Evolutionary conservation across 2,888 invertebrate species (phyloP).

Genomic region (Erebia epiphron): DNA sequence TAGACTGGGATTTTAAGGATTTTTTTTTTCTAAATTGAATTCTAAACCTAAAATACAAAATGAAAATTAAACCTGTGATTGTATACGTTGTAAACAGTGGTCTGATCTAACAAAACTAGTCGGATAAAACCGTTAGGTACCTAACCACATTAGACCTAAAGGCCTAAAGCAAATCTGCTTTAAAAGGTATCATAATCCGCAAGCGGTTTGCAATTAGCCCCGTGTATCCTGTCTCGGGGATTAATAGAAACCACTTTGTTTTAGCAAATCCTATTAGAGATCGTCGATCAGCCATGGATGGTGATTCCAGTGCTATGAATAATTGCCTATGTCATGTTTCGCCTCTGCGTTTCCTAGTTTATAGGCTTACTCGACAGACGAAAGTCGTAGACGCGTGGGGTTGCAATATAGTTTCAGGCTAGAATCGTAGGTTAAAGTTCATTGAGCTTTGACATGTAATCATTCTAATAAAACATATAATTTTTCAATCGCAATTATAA

Average conservation of each 20-base stretch:
- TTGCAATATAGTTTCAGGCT: too few species aligned
- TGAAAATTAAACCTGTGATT: too few species aligned
- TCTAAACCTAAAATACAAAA: too few species aligned
- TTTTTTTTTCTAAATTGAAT: too few species aligned
- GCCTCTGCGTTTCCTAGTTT: constrained; percentile 4
- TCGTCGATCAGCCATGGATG: constrained; percentile 7
- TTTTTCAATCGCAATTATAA: too few species aligned
- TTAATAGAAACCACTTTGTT: constrained; percentile 41
- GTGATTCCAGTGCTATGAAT: constrained; percentile 6
- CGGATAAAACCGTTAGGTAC: constrained; percentile 21
- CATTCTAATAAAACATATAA: too few species aligned
- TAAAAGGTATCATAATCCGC: constrained; percentile 42
- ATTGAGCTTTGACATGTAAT: too few species aligned
- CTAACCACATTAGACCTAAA: constrained; percentile 33
- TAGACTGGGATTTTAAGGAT: too few species aligned
- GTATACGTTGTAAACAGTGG: too few species aligned
- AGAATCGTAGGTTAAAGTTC: too few species aligned
- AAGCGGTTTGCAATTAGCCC: constrained; percentile 52
- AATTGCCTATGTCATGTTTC: constrained; percentile 3
- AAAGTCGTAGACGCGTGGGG: too few species aligned
- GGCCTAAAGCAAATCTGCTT: constrained; percentile 40
- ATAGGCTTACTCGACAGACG: background rate
- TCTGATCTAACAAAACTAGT: background rate
- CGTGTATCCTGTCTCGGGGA: constrained; percentile 51
- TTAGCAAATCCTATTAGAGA: constrained; percentile 26